Evolutionary conservation across 37 sponge, comb jelly and placozoan genomes (phyloP).

Genomic region (Crambe crambe): DNA sequence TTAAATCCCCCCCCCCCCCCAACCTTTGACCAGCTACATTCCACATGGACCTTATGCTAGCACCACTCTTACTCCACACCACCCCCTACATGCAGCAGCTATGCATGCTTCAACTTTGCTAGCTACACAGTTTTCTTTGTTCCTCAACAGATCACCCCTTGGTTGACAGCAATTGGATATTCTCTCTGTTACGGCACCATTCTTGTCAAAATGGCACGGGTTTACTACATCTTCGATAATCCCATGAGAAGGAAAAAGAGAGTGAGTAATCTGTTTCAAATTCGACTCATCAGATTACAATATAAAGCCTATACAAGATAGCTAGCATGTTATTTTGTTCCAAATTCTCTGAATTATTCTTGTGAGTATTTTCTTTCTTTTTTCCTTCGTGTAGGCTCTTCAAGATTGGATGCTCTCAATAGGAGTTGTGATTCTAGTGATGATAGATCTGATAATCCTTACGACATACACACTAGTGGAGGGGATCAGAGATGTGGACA

Average conservation of each 20-base stretch:
- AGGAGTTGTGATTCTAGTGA: constrained; percentile 22
- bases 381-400: constrained; percentile 3
- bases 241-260: constrained; percentile 12
- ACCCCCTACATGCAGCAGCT: too few relatives aligned
- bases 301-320: neutral
- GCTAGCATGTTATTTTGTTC: neutral
- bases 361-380: neutral
- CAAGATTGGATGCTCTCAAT: constrained; percentile 39
- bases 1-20: too few relatives aligned
- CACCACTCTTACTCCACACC: too few relatives aligned
- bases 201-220: too few relatives aligned
- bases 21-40: too few relatives aligned
- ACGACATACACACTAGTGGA: constrained; percentile 8
- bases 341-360: neutral
- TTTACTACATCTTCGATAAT: too few relatives aligned
- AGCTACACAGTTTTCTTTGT: too few relatives aligned
- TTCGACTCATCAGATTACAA: neutral
- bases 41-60: too few relatives aligned
- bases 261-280: neutral
- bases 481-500: constrained; percentile 3
- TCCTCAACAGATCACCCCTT: constrained; percentile 1
- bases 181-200: too few relatives aligned
- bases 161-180: constrained; percentile 51
- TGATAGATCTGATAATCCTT: constrained; percentile 34
- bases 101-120: too few relatives aligned